A percentile compares a stretch with the other conserved stretches of the same genome.
These are phyloP conservation scores for Nibea coibor DNA, from an alignment of 2,113 vertebrate species.

Conservation along the genomic window DNA sequence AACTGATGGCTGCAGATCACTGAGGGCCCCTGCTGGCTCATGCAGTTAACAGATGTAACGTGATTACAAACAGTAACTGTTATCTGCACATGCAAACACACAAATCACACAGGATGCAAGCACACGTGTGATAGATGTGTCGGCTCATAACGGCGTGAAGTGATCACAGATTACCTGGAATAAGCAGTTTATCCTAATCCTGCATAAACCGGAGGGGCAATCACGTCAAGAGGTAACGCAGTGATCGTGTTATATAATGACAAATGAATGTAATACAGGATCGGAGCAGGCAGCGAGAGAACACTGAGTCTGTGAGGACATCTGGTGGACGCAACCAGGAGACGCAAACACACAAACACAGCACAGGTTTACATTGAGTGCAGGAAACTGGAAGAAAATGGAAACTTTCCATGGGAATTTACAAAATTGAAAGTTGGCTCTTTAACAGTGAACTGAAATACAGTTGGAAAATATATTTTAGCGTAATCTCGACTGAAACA, in stretches of 20 bases:
- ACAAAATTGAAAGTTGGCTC: too few species aligned
- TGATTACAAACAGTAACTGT: slow-evolving; percentile 4
- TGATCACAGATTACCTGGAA: neutral
- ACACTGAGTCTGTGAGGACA: slow-evolving; percentile 41
- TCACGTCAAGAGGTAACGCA: neutral
- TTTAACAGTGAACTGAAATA: too few species aligned
- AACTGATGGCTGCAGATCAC: slow-evolving; percentile 20
- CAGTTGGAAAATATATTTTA: too few species aligned
- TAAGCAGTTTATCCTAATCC: neutral
- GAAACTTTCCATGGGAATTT: too few species aligned
- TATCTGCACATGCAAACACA: neutral
- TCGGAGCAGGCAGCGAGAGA: neutral
- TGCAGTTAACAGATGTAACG: slow-evolving; percentile 5
- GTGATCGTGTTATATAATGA: neutral
- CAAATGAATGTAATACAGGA: slow-evolving; percentile 1
- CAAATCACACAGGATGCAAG: neutral
- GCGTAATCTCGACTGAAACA: too few species aligned
- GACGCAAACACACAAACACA: slow-evolving; percentile 30
- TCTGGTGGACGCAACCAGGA: neutral
- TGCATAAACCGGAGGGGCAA: neutral
- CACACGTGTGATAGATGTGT: neutral
- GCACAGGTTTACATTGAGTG: neutral
- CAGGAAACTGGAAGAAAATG: too few species aligned
- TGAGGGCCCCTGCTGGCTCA: slow-evolving; percentile 63
- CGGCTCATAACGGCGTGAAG: neutral